Percentiles rank a stretch among this genome's conserved stretches.
These are phyloP conservation scores for Zaprionus lineosus DNA, from an alignment of 2,888 invertebrate genomes.

Conservation along the genomic window DNA sequence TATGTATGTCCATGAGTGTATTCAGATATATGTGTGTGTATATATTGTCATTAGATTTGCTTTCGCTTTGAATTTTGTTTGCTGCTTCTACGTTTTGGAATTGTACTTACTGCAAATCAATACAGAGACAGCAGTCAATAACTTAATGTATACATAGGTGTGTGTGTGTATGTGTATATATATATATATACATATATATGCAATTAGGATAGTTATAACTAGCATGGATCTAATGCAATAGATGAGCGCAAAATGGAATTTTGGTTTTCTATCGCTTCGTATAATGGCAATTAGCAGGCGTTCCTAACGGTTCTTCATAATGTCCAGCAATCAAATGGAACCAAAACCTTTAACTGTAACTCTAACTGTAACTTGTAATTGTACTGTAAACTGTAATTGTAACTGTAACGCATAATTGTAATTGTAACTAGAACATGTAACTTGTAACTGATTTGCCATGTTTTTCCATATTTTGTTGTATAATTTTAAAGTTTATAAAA, in stretches of 20 bases:
- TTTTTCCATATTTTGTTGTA: conserved; percentile 31
- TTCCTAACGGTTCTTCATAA: conserved; percentile 43
- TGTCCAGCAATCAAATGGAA: conserved; percentile 17
- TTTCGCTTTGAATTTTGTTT: conserved; percentile 50
- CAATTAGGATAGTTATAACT: not conserved
- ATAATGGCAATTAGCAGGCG: conserved; percentile 39
- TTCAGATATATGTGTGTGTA: conserved; percentile 23
- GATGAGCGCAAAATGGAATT: conserved; percentile 24
- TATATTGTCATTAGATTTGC: conserved; percentile 43
- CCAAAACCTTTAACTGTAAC: conserved; percentile 26
- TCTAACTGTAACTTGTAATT: conserved; percentile 19
- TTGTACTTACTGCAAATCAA: conserved; percentile 50
- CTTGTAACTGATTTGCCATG: conserved; percentile 51
- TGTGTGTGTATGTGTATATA: conserved; percentile 4
- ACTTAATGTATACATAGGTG: conserved; percentile 19
- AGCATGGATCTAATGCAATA: conserved; percentile 7
- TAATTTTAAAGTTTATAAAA: conserved; percentile 42
- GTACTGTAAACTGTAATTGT: conserved; percentile 17
- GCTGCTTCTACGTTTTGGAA: conserved; percentile 41
- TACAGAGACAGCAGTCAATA: conserved; percentile 21
- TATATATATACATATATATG: conserved; percentile 9
- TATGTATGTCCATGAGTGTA: conserved; percentile 27
- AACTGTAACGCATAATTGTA: conserved; percentile 26
- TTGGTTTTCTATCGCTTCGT: conserved; percentile 7
- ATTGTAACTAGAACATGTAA: conserved; percentile 12